Evolutionary conservation across 64 coral and sea anemone genomes (phyloP).

Genomic region (Pocillopora damicornis): DNA sequence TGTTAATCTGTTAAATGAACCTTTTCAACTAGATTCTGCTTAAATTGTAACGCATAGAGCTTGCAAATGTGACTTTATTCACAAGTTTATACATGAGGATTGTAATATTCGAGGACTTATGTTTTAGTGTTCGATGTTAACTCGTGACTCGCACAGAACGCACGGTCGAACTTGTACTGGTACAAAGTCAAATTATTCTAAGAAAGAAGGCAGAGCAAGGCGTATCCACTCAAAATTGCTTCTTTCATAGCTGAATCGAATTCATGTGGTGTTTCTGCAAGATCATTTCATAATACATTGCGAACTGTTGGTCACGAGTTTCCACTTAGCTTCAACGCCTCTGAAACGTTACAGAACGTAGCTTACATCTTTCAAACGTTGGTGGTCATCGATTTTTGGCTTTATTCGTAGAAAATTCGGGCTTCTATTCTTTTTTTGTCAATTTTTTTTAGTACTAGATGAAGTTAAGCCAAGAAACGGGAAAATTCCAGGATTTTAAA

Average conservation of each 20-base stretch:
- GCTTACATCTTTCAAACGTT: not conserved
- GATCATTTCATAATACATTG: not conserved
- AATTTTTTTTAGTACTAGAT: not conserved
- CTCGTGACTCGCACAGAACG: not conserved
- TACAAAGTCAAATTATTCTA: not conserved
- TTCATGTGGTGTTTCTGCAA: not conserved
- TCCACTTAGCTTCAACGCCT: too few species aligned
- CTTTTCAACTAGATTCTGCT: not conserved
- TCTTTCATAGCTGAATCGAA: not conserved
- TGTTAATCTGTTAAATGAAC: not conserved
- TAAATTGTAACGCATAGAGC: not conserved
- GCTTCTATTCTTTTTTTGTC: too few species aligned
- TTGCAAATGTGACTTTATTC: not conserved
- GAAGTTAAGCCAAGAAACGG: not conserved
- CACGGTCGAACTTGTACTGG: not conserved
- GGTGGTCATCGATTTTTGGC: not conserved
- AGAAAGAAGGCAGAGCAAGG: not conserved
- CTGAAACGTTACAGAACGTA: not conserved
- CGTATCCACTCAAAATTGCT: not conserved
- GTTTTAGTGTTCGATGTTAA: not conserved
- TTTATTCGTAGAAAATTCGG: too few species aligned
- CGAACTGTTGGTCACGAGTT: not conserved
- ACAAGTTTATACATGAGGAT: not conserved
- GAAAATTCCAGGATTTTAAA: not conserved
- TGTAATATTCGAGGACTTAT: not conserved